These are phyloP conservation scores for Melanargia galathea DNA, from an alignment of 2,888 invertebrate genomes.

Conservation along the genomic window DNA sequence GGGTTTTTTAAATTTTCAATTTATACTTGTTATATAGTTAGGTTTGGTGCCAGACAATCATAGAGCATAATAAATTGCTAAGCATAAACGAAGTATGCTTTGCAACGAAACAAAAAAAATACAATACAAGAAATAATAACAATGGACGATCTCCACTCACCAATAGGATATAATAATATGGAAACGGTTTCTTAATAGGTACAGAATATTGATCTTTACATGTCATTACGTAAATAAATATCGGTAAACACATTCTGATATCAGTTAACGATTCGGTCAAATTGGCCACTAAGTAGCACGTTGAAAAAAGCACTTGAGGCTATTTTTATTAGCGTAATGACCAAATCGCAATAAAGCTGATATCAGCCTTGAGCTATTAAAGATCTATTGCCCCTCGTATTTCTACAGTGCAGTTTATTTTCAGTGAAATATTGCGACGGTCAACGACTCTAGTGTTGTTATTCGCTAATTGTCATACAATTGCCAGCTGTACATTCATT, in stretches of 20 bases:
- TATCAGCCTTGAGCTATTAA: constrained; percentile 42
- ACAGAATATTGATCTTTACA: neutral
- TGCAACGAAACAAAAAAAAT: no score
- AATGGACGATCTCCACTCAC: no score
- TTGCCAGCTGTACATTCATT: constrained; percentile 15
- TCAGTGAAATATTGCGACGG: constrained; percentile 47
- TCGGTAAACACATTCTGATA: neutral
- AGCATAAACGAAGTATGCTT: no score
- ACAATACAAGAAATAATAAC: no score
- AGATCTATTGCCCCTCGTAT: constrained; percentile 37
- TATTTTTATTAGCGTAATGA: constrained; percentile 31
- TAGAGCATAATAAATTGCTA: no score
- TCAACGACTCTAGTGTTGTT: constrained; percentile 59
- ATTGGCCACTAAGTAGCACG: constrained; percentile 16
- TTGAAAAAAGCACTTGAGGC: constrained; percentile 27
- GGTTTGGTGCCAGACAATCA: no score
- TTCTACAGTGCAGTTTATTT: constrained; percentile 42
- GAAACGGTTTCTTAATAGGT: no score
- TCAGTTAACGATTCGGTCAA: neutral
- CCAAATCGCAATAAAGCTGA: constrained; percentile 40
- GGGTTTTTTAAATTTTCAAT: no score
- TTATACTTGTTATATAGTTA: no score
- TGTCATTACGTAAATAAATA: neutral
- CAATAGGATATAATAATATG: neutral
- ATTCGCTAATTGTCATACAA: constrained; percentile 46